Evolutionary conservation across 2,113 vertebrate species (phyloP).

Genomic region (Dicaeum eximium): DNA sequence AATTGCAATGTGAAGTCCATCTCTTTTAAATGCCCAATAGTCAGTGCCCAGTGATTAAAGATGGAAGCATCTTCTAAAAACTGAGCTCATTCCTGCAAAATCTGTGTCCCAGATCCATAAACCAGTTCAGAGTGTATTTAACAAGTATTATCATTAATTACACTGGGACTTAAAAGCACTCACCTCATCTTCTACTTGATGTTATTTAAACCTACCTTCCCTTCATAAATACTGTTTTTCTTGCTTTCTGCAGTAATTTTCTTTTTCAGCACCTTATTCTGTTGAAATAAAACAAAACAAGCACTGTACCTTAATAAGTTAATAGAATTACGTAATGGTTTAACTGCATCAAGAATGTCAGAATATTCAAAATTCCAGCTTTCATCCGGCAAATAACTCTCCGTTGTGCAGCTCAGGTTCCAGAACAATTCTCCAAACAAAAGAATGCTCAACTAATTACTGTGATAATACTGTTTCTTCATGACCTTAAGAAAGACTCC

Average conservation of each 20-base stretch:
- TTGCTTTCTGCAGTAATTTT: conserved; percentile 77
- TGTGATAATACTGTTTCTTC: background rate
- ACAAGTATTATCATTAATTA: background rate
- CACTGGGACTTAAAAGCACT: background rate
- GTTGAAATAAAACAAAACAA: conserved; percentile 47
- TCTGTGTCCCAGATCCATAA: background rate
- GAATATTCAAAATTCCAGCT: background rate
- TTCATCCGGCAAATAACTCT: background rate
- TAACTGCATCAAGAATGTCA: background rate
- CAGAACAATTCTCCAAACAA: background rate
- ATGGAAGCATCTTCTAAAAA: background rate
- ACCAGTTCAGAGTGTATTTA: background rate
- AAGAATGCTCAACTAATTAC: background rate
- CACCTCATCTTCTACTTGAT: background rate
- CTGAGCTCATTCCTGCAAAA: background rate
- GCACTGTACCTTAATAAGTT: background rate
- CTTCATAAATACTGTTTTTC: conserved; percentile 74
- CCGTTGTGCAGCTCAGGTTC: background rate
- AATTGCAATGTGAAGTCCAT: background rate
- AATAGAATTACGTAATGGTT: background rate
- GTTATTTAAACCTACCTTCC: conserved; percentile 27
- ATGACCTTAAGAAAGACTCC: background rate
- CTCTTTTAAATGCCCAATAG: background rate
- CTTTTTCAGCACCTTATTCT: conserved; percentile 86
- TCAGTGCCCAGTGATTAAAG: background rate